Conservation (phyloP, 2,113 vertebrate species). For the Ailurus styani region DNA sequence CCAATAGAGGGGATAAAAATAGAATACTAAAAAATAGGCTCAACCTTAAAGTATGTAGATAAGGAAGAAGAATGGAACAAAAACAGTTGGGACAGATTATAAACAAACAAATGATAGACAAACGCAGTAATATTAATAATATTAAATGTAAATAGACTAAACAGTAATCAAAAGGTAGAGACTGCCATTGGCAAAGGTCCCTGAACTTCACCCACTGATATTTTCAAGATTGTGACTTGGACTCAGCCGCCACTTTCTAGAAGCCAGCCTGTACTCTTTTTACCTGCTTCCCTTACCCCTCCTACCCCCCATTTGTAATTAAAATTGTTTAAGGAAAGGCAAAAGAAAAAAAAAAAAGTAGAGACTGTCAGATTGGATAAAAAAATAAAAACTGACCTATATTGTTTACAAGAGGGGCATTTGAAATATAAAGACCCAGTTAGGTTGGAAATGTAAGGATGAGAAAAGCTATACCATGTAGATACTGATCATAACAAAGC, state of each 20-base stretch:
- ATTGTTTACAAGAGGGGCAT: neutral
- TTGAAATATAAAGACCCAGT: neutral
- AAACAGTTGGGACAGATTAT: neutral
- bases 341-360: neutral
- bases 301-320: neutral
- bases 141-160: neutral
- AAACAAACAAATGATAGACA: neutral
- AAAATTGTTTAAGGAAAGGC: neutral
- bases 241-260: neutral
- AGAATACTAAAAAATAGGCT: neutral
- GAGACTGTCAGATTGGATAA: neutral
- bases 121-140: neutral
- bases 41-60: neutral
- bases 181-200: neutral
- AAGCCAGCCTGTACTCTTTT: neutral
- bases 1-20: neutral
- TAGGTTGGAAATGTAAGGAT: neutral
- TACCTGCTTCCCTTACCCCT: neutral
- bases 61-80: neutral
- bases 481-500: neutral
- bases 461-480: neutral
- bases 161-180: neutral
- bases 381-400: neutral
- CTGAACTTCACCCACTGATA: neutral
- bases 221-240: neutral